Conservation (phyloP, 2,888 invertebrate species). For the Polydesmus complanatus region DNA sequence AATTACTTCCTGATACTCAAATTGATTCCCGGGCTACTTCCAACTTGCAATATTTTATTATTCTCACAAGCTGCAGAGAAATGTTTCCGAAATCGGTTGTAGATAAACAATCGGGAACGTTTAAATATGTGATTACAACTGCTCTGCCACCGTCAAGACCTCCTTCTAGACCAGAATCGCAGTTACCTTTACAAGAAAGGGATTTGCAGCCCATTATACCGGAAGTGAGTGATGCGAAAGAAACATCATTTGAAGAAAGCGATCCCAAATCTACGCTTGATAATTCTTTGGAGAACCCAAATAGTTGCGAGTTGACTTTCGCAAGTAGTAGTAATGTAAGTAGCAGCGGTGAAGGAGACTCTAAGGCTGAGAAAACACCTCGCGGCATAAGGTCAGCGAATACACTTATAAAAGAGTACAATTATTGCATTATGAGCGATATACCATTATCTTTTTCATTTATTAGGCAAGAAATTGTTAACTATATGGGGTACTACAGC, state of each 20-base stretch:
- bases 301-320: not conserved
- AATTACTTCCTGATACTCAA: conserved; percentile 21
- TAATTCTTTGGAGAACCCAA: conserved; percentile 4
- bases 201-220: not conserved
- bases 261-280: no score
- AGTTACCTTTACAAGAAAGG: no score
- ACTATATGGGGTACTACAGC: conserved; percentile 55
- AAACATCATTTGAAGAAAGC: no score
- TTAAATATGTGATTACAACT: conserved; percentile 39
- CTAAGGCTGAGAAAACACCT: not conserved
- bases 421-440: no score
- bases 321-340: not conserved
- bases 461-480: conserved; percentile 44
- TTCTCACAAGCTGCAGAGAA: conserved; percentile 42
- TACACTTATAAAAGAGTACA: no score
- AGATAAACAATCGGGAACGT: conserved; percentile 46
- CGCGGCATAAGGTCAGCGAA: no score
- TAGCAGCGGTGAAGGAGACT: not conserved
- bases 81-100: conserved; percentile 43
- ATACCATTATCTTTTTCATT: not conserved
- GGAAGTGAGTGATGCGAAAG: no score
- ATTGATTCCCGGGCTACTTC: conserved; percentile 32
- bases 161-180: not conserved
- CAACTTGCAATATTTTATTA: conserved; percentile 44
- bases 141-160: conserved; percentile 9